Evolutionary conservation across 1,140 invertebrate species (phyloP).

Genomic region (Drosophila arawakana): DNA sequence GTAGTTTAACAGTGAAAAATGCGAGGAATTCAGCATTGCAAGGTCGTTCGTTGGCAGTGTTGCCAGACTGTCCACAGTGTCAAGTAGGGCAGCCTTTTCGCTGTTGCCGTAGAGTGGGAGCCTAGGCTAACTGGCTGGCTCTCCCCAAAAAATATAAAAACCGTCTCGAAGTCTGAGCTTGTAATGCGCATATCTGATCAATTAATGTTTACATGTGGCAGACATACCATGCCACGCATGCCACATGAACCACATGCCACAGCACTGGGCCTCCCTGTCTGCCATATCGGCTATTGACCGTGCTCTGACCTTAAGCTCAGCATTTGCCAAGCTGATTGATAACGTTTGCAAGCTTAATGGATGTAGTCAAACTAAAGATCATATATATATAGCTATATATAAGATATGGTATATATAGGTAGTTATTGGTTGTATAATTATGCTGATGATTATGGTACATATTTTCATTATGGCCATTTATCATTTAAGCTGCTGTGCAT

Average conservation of each 20-base stretch:
- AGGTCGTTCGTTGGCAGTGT: constrained; percentile 52
- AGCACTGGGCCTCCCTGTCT: neutral
- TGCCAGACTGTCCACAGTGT: neutral
- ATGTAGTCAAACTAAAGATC: neutral
- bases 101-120: neutral
- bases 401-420: neutral
- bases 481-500: constrained; percentile 54
- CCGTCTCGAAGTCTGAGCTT: neutral
- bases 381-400: too few species aligned
- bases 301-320: constrained; percentile 35
- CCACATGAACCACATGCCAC: constrained; percentile 15
- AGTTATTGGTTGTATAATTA: constrained; percentile 29
- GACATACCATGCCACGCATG: constrained; percentile 50
- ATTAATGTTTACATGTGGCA: constrained; percentile 61
- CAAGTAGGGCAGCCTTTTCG: constrained; percentile 5
- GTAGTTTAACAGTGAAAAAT: constrained; percentile 69
- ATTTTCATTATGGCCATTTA: constrained; percentile 58
- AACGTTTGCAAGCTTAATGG: constrained; percentile 48
- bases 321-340: constrained; percentile 44
- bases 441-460: constrained; percentile 47
- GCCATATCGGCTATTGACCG: constrained; percentile 50
- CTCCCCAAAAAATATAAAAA: neutral
- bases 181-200: constrained; percentile 62
- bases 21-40: constrained; percentile 58
- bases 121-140: constrained; percentile 30